These are phyloP conservation scores for Cercopithecus neglectus DNA, from an alignment of 2,797 vertebrate genomes.

Conservation along the genomic window DNA sequence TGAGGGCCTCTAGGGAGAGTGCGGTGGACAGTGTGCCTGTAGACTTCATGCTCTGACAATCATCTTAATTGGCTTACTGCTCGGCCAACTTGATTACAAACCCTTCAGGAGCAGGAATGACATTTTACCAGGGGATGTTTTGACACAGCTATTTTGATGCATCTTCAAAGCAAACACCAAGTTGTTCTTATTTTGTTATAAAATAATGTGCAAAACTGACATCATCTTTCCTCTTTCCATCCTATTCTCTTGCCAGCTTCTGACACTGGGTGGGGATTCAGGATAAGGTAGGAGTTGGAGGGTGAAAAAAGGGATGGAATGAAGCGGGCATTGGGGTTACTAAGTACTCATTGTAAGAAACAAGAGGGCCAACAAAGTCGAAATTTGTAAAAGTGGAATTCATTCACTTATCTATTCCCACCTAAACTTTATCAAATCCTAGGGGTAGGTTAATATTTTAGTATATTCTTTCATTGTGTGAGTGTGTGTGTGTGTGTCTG, in stretches of 20 bases:
- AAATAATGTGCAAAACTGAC: background rate
- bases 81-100: rapidly evolving
- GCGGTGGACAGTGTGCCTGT: rapidly evolving
- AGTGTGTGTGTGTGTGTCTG: background rate
- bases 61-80: background rate
- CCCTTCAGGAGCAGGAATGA: background rate
- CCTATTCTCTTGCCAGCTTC: background rate
- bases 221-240: background rate
- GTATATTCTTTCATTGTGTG: background rate
- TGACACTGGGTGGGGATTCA: background rate
- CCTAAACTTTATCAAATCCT: background rate
- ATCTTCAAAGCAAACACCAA: background rate
- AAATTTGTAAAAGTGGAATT: background rate
- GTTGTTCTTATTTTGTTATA: background rate
- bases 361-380: background rate
- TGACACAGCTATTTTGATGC: background rate
- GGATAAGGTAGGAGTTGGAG: background rate
- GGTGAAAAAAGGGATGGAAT: background rate
- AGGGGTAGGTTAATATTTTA: background rate
- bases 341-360: background rate
- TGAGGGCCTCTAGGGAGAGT: background rate
- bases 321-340: background rate
- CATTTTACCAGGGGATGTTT: background rate
- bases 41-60: background rate
- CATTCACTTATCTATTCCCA: background rate